Base-by-base conservation (phyloP, 2,113 vertebrate genomes). In the Orcinus orca region DNA sequence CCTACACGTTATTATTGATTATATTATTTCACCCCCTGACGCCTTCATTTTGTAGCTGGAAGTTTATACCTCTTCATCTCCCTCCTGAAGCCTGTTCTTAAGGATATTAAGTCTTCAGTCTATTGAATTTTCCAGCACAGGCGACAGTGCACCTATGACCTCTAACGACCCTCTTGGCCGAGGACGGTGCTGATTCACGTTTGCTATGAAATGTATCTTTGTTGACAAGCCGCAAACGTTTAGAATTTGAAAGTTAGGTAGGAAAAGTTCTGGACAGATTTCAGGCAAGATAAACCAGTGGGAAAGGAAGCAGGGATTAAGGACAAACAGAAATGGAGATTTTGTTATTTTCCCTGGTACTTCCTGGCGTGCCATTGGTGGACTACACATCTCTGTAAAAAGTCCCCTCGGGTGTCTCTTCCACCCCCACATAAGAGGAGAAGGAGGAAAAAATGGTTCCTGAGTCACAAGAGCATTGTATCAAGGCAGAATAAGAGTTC, bases 101-200 rank as follows among this genome's bases (percentile, higher is more conserved):
- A 80, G 31, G 53, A 3, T 38, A 17, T 23, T 1, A 58, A 80
- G 21, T 26, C 55, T 58, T 55, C n/a, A 63, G 31, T 70, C 33
- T 26, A 1, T 15, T 23, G 55, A 71, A 50, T 53, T 93, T 36
- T 44, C 62, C 18, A 26, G 21, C 5, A 3, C 9, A 31, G 21
- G 20, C 15, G 31, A 70, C 21, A 5, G 14, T n/a, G n/a, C 18
- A 36, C 58, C 5, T 10, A 20, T 0, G 1, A 10, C 63, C 62
- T 47, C 41, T 21, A 8, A 77, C 0, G 2, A 36, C 6, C 60
- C 29, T 87, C 20, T 14, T 20, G 65, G 31, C 60, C 20, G 21
- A 47, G 50, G 44, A 33, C 36, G 55, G 50, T 6, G 3, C 55
- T 7, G 10, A 29, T 36, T 88, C 20, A 4, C 20, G 6, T 65